Conservation (phyloP, 2,113 vertebrate genomes). For the Romanogobio albipinnatus region DNA sequence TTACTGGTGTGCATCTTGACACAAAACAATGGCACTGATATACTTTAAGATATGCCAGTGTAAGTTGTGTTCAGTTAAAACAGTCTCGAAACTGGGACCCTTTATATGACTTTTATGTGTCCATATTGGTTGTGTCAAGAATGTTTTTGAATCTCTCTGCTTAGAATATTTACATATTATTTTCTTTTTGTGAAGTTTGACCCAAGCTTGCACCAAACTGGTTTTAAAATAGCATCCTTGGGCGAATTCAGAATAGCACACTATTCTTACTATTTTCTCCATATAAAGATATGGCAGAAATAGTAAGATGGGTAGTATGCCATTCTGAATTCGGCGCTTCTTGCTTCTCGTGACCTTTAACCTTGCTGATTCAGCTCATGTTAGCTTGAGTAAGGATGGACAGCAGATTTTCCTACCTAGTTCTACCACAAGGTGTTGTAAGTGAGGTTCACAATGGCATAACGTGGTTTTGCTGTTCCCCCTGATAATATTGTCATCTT, state of each 20-base stretch:
- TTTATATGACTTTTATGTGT: background rate
- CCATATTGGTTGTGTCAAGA: background rate
- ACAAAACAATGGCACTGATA: too few relatives aligned
- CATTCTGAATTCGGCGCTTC: background rate
- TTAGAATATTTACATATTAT: background rate
- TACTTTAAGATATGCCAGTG: too few relatives aligned
- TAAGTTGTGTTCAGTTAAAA: too few relatives aligned
- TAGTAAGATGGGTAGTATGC: background rate
- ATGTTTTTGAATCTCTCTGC: background rate
- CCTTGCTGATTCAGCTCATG: conserved; percentile 25
- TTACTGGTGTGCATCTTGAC: too few relatives aligned
- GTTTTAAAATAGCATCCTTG: conserved; percentile 1
- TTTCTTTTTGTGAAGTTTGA: too few relatives aligned
- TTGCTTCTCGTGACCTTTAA: conserved; percentile 26
- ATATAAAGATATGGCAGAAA: conserved; percentile 19
- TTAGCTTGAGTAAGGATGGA: conserved; percentile 9
- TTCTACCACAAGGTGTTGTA: conserved; percentile 1
- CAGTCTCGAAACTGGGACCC: too few relatives aligned
- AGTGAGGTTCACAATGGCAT: conserved; percentile 25
- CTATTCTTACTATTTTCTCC: background rate
- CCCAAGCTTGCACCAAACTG: background rate
- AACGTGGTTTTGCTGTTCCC: conserved; percentile 27
- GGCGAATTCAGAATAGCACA: background rate
- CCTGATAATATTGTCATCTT: conserved; percentile 38
- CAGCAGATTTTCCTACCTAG: background rate